phyloP scores from a whole-genome alignment of 1,140 invertebrate species.

The Steinernema khuongi region DNA sequence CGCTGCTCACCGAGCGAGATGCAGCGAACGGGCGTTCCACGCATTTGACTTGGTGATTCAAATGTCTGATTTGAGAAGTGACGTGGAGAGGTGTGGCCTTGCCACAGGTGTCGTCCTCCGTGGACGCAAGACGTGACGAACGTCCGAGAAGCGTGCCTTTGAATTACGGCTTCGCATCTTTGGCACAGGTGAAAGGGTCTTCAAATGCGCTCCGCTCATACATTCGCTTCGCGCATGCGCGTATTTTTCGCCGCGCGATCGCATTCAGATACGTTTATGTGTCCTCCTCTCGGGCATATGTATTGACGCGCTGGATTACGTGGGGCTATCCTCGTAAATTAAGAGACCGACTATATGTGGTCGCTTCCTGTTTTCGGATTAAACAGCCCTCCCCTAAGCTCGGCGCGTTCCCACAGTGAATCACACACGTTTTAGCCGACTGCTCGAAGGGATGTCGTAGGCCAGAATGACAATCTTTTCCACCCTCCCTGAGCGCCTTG shows the following conservation, averaged over 20 bases:
- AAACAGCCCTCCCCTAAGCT: neutral
- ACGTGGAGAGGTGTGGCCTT: conserved; percentile 2
- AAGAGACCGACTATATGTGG: neutral
- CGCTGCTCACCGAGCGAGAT: neutral
- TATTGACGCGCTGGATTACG: no score
- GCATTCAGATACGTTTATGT: no score
- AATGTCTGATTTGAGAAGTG: conserved; percentile 2
- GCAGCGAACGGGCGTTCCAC: neutral
- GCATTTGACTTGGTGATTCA: conserved; percentile 9
- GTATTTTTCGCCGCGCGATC: neutral
- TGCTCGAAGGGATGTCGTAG: neutral
- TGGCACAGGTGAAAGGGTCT: neutral
- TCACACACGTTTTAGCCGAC: neutral
- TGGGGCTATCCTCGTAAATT: conserved; percentile 6
- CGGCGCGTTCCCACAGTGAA: neutral
- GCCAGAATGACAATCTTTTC: neutral
- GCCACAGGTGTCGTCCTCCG: neutral
- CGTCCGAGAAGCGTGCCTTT: neutral
- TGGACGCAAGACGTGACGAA: neutral
- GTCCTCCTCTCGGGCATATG: no score
- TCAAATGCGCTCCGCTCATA: neutral
- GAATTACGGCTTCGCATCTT: conserved; percentile 13
- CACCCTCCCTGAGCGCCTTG: neutral
- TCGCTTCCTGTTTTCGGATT: neutral
- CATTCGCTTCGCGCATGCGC: neutral